Conservation (phyloP, 2,888 invertebrate species). For the Biston stratarius region DNA sequence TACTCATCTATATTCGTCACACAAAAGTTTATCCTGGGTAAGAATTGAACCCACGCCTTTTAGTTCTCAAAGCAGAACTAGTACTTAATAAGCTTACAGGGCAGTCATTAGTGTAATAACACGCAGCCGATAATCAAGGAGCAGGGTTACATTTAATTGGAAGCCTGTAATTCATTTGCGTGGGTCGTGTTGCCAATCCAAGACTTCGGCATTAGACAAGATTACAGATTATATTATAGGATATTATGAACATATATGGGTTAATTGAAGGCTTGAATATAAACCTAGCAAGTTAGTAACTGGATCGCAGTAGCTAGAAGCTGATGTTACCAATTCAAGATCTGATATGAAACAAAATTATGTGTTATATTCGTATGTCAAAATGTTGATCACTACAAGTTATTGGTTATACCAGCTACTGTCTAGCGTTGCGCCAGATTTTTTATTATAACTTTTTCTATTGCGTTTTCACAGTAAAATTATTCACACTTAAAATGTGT, state of each 20-base stretch:
- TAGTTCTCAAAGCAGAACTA: too few species aligned
- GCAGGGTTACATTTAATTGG: conserved; percentile 43
- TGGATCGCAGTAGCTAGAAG: neutral
- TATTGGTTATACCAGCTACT: too few species aligned
- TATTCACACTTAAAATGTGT: too few species aligned
- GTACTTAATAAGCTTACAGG: conserved; percentile 21
- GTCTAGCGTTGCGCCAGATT: too few species aligned
- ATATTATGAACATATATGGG: neutral
- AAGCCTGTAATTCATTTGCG: conserved; percentile 54
- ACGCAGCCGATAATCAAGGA: conserved; percentile 53
- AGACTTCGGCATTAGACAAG: conserved; percentile 25
- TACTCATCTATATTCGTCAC: too few species aligned
- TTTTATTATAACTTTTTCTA: too few species aligned
- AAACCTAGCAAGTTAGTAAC: conserved; percentile 3
- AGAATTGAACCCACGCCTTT: too few species aligned
- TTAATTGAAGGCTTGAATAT: conserved; percentile 9
- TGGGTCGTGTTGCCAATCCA: conserved; percentile 44
- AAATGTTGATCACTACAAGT: too few species aligned
- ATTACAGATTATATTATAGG: conserved; percentile 15
- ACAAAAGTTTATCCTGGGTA: too few species aligned
- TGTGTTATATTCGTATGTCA: too few species aligned
- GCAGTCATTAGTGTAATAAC: conserved; percentile 56
- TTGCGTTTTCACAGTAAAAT: too few species aligned
- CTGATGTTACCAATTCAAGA: neutral
- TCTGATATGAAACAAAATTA: neutral